Base-by-base conservation (phyloP, 2,797 vertebrate species). In the Oreochromis mossambicus region DNA sequence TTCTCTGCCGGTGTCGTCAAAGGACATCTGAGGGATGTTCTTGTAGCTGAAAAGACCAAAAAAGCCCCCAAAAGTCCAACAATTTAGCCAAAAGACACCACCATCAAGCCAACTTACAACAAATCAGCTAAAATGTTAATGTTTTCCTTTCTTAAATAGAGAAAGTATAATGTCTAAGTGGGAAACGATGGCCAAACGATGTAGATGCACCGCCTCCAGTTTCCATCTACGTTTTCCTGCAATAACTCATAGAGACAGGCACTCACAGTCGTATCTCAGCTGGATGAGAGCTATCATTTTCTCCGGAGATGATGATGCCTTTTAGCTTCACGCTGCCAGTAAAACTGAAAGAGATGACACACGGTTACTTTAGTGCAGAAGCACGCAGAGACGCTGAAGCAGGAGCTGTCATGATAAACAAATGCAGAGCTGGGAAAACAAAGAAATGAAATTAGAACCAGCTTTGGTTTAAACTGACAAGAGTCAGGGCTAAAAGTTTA, bases 1-100 rank as follows among this genome's bases (percentile, higher is more conserved):
- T 78, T 99, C 98, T 94, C 97, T 96, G 92, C 96, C 97, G 3
- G 97, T 92, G 78, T 98, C 98, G 77, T 98, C 98, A 83, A 99
- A 99, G 12, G 98, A 99, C 98, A 99, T 99, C 83, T 99, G 98
- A 83, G 98, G 97, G 92, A 99, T 97, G 94, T 99, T 99, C 94
- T 97, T 99, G 92, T 96, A 99, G 90, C 98, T 99, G 88, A n/a
- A 88, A 41, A 73, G 3, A 38, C 68, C 79, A 29, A 1, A 32
- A 52, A 6, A 2, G 0, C 0, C 6, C 24, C 2, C 4, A n/a
- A 36, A 63, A 38, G 58, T 63, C 10, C 10, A 63, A 63, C 10
- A 63, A 63, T 63, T 63, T 63, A 38, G 6, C 5, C 14, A 21
- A 55, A 54, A 38, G 12, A 48, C 15, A 3, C 29, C 26, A 19